Conservation (phyloP, 2,888 invertebrate species). For the Choreutis nemorana region DNA sequence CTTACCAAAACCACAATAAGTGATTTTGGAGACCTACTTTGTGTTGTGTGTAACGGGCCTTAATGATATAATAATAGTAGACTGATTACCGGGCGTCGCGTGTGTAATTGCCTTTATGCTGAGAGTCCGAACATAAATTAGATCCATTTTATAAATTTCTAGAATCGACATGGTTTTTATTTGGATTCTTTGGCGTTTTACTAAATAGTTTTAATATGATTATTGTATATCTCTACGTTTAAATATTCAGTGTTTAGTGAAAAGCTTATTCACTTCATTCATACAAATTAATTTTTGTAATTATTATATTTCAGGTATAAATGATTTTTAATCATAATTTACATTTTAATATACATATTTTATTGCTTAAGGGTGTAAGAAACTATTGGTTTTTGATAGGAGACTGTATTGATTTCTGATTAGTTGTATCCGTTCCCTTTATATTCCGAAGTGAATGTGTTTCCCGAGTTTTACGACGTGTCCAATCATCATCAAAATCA, state of each 20-base stretch:
- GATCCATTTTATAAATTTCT: background rate
- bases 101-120: slow-evolving; percentile 36
- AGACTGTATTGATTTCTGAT: background rate
- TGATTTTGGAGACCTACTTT: slow-evolving; percentile 27
- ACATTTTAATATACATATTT: too few relatives aligned
- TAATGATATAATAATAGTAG: slow-evolving; percentile 43
- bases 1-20: slow-evolving; percentile 25
- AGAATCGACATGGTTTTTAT: slow-evolving; percentile 5
- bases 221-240: background rate
- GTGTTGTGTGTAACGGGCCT: slow-evolving; percentile 30
- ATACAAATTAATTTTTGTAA: too few relatives aligned
- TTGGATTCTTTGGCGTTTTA: too few relatives aligned
- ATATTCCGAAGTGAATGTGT: slow-evolving; percentile 1
- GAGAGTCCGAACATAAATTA: slow-evolving; percentile 12
- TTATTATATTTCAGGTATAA: too few relatives aligned
- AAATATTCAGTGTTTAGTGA: background rate
- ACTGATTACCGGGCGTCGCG: slow-evolving; percentile 25
- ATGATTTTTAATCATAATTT: too few relatives aligned
- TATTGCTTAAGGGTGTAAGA: too few relatives aligned
- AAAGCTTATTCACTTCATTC: too few relatives aligned
- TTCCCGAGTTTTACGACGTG: too few relatives aligned
- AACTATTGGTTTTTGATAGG: too few relatives aligned
- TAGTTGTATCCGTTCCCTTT: slow-evolving; percentile 1
- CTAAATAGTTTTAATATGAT: background rate
- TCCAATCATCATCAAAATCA: too few relatives aligned